These are phyloP conservation scores for Ophioninae sp. DNA, from an alignment of 2,888 invertebrate genomes.

Conservation along the genomic window DNA sequence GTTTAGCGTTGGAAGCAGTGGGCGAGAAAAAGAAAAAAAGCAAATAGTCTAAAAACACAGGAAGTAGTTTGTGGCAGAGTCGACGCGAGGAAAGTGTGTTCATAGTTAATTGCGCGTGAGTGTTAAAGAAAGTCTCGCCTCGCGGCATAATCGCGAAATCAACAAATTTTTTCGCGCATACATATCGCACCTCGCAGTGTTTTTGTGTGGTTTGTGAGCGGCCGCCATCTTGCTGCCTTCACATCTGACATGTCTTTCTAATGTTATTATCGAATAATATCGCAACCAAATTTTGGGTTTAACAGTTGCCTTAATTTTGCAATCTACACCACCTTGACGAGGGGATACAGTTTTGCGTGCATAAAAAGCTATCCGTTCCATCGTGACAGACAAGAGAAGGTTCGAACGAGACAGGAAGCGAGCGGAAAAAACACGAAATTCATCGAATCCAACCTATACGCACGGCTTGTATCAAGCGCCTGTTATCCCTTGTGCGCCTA, in stretches of 20 bases:
- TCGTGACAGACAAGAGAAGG: slow-evolving; percentile 31
- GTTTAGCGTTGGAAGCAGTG: neutral
- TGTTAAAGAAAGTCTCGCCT: slow-evolving; percentile 33
- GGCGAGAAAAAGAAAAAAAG: neutral
- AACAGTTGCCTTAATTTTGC: slow-evolving; percentile 53
- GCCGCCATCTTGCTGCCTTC: slow-evolving; percentile 77
- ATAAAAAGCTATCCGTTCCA: slow-evolving; percentile 20
- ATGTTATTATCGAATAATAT: slow-evolving; percentile 78
- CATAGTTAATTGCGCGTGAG: slow-evolving; percentile 30
- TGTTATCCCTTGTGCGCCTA: slow-evolving; percentile 42
- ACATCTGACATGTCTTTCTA: slow-evolving; percentile 78
- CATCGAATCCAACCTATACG: slow-evolving; percentile 51
- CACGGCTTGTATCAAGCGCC: slow-evolving; percentile 50
- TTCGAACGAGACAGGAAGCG: slow-evolving; percentile 24
- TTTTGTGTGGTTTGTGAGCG: slow-evolving; percentile 67
- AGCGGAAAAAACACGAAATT: slow-evolving; percentile 44
- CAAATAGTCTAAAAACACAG: slow-evolving; percentile 3
- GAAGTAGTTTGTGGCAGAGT: neutral
- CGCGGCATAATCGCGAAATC: slow-evolving; percentile 65
- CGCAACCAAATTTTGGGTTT: slow-evolving; percentile 56
- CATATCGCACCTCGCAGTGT: slow-evolving; percentile 61
- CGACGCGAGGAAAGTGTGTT: slow-evolving; percentile 22
- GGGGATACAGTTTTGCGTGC: slow-evolving; percentile 14
- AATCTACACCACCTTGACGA: slow-evolving; percentile 10
- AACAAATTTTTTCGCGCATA: slow-evolving; percentile 67